phyloP scores from a whole-genome alignment of 2,113 vertebrate genomes.

The Hippoglossus stenolepis region DNA sequence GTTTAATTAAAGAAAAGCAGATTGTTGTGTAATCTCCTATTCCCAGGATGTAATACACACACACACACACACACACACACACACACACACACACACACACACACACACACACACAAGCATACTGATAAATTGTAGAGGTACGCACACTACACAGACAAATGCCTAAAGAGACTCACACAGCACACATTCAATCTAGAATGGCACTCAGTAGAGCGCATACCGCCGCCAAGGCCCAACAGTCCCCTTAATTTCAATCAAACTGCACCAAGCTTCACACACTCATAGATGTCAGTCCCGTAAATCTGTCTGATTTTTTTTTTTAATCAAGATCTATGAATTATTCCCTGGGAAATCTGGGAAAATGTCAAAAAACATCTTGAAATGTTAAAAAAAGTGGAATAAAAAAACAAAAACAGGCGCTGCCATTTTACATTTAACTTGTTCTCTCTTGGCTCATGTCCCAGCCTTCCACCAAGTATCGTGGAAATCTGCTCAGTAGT shows the following conservation, averaged over 20 bases:
- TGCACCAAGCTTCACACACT: neutral
- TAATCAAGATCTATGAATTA: neutral
- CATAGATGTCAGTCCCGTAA: neutral
- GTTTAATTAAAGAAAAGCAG: conserved; percentile 46
- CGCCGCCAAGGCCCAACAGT: neutral
- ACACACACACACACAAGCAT: conserved; percentile 1
- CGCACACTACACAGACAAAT: conserved; percentile 19
- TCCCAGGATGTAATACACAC: conserved; percentile 12
- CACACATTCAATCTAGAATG: neutral
- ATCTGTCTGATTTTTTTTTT: neutral
- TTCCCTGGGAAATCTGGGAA: neutral
- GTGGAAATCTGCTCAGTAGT: neutral
- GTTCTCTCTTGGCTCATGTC: neutral
- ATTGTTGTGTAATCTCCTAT: conserved; percentile 36
- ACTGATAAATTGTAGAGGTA: conserved; percentile 16
- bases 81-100: conserved; percentile 8
- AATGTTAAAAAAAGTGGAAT: neutral
- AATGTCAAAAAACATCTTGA: neutral
- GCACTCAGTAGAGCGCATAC: neutral
- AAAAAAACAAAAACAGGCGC: no score
- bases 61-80: conserved; percentile 16
- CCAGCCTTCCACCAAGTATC: neutral
- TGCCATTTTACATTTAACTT: neutral
- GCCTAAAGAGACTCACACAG: conserved; percentile 1
- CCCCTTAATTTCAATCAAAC: neutral